phyloP scores from a whole-genome alignment of 2,113 vertebrate species.

The Cololabis saira region DNA sequence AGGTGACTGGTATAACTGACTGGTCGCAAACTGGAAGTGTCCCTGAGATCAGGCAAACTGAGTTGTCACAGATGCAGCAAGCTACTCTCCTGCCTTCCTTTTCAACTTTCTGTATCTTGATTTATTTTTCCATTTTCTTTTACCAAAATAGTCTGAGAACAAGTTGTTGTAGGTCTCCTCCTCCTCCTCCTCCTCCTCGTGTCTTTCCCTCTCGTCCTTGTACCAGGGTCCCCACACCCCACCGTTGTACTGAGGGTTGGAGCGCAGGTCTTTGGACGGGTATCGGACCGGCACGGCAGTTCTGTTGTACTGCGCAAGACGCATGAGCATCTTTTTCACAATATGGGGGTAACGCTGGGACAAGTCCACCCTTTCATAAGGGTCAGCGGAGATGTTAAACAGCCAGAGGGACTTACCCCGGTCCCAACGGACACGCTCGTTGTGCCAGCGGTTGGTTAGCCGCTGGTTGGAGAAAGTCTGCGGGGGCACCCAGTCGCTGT shows the following conservation, averaged over 20 bases:
- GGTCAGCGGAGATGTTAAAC: constrained; percentile 96
- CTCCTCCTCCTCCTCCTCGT: constrained; percentile 79
- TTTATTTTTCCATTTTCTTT: constrained; percentile 80
- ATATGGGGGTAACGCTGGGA: constrained; percentile 87
- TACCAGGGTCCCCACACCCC: constrained; percentile 98
- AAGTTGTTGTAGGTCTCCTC: constrained; percentile 72
- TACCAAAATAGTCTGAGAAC: constrained; percentile 73
- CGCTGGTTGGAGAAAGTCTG: constrained; percentile 91
- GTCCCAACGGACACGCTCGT: constrained; percentile 87
- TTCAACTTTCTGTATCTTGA: constrained; percentile 79
- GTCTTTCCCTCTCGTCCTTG: constrained; percentile 85
- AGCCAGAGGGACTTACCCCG: constrained; percentile 95
- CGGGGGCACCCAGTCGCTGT: constrained; percentile 96
- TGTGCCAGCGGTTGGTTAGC: constrained; percentile 90
- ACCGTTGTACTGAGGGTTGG: constrained; percentile 93
- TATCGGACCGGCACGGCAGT: constrained; percentile 93
- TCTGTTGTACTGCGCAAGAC: constrained; percentile 90
- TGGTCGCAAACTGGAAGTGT: constrained; percentile 48
- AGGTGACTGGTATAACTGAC: constrained; percentile 6
- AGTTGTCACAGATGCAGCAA: constrained; percentile 38
- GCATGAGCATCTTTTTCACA: constrained; percentile 89
- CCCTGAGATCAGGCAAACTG: constrained; percentile 74
- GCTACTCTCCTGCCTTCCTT: constrained; percentile 69
- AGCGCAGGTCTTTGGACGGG: constrained; percentile 92
- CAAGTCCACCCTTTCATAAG: constrained; percentile 93